Evolutionary conservation across 2,888 invertebrate species (phyloP), one percentile per base, ranked within the genome.

Genomic region (Mythimna vitellina): DNA sequence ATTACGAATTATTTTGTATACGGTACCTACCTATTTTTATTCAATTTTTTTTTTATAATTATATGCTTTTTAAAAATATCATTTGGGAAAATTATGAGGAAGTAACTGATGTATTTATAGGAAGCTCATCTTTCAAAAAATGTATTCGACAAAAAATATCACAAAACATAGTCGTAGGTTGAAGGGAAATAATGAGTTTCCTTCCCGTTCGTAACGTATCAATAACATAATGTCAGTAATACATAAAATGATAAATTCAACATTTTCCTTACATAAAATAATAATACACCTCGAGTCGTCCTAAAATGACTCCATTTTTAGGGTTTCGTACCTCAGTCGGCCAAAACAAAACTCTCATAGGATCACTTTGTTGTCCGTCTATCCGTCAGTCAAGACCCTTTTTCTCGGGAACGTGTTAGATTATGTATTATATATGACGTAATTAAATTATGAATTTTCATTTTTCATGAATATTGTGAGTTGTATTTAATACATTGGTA

Each of bases 1-100:
- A 65, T 65, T 46, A 65, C 17, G 46, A 32, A 57, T 74, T 68
- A 61, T 69, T 72, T 72, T 38, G 46, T 38, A 49, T 35, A 54
- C 12, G 22, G 1, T 54, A 14, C 32, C 14, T n/a, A 73, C 32
- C 14, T n/a, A 73, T 14, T 42, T 42, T 4, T 12, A 14, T 73
- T 20, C 46, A 6, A 22, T 7, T 29, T 61, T 53, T 5, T 35
- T 65, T 53, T 51, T 54, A 25, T 12, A 46, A n/a, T 22, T 8
- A 51, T 2, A 53, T 10, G 1, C n/a, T 56, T 25, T 53, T 3
- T 46, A 35, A 0, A 5, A 46, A 35, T 63, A 22, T 38, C n/a
- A 29, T 60, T 65, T 38, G 1, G 7, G 12, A 46, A 46, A 49
- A 29, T 14, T 22, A 73, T 38, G 38, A 57, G 20, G 9, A 73